phyloP scores from a whole-genome alignment of 1,140 invertebrate genomes.

The Limonius californicus region DNA sequence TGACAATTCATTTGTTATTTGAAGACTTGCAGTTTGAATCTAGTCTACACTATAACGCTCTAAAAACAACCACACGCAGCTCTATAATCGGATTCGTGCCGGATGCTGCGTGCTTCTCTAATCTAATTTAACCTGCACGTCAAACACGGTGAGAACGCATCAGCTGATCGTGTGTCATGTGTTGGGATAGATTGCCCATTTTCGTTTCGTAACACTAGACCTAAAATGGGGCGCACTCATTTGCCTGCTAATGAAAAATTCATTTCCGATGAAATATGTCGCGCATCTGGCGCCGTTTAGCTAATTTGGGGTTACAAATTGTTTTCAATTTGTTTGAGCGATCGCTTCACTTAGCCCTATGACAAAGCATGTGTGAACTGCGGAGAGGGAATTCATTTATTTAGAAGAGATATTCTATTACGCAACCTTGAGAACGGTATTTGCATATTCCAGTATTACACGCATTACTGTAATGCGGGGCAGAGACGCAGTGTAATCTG shows the following conservation, averaged over 20 bases:
- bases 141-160: not conserved
- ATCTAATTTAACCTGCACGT: not conserved
- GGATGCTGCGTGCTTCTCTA: not conserved
- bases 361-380: too few relatives aligned
- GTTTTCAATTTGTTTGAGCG: not conserved
- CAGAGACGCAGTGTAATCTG: too few relatives aligned
- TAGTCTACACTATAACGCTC: not conserved
- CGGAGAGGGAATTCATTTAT: too few relatives aligned
- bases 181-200: not conserved
- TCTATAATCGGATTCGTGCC: not conserved
- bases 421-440: too few relatives aligned
- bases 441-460: too few relatives aligned
- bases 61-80: not conserved
- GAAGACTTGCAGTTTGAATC: not conserved
- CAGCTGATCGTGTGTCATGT: constrained; percentile 1
- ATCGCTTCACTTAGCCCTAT: not conserved
- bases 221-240: not conserved
- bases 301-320: constrained; percentile 1
- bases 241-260: constrained; percentile 1
- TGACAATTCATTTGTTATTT: too few relatives aligned
- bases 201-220: not conserved
- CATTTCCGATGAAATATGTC: not conserved
- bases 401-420: too few relatives aligned
- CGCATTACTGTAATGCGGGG: too few relatives aligned
- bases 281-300: not conserved